A percentile compares a stretch with the other conserved stretches of the same genome.
These are phyloP conservation scores for Eucidaris tribuloides DNA, from an alignment of 35 echinoderm and acorn worm species.

Conservation along the genomic window DNA sequence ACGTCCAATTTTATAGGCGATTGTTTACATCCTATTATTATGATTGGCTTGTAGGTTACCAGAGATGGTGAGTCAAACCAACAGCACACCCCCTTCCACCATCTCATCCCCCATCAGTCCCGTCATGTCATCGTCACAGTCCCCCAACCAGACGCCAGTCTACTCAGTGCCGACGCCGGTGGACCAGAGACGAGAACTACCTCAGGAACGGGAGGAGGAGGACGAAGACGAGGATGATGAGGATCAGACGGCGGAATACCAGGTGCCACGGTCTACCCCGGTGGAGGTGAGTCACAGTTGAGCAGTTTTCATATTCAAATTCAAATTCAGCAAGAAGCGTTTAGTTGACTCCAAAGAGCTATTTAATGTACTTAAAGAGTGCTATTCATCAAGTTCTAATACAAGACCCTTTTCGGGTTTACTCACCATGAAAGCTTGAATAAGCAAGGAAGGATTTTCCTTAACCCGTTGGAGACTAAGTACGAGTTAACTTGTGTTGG, in stretches of 20 bases:
- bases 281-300: neutral
- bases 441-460: neutral
- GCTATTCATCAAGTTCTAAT: neutral
- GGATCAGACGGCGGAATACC: slow-evolving; percentile 57
- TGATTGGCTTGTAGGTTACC: neutral
- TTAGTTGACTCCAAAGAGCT: neutral
- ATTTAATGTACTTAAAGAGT: neutral
- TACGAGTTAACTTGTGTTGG: too few species aligned
- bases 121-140: neutral
- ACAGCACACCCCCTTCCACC: slow-evolving; percentile 17
- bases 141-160: slow-evolving; percentile 13
- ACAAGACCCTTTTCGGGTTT: neutral
- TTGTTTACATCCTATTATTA: too few species aligned
- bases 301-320: neutral
- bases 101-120: slow-evolving; percentile 11
- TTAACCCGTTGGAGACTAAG: too few species aligned
- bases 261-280: slow-evolving; percentile 67
- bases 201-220: slow-evolving; percentile 6
- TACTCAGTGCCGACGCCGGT: slow-evolving; percentile 15
- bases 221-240: slow-evolving; percentile 70
- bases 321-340: neutral
- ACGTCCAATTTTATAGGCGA: too few species aligned
- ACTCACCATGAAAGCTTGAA: too few species aligned
- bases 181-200: neutral
- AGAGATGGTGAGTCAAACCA: neutral